Conservation (phyloP, 53 echinoderm and acorn worm species). For the Hippasteria phrygiana region DNA sequence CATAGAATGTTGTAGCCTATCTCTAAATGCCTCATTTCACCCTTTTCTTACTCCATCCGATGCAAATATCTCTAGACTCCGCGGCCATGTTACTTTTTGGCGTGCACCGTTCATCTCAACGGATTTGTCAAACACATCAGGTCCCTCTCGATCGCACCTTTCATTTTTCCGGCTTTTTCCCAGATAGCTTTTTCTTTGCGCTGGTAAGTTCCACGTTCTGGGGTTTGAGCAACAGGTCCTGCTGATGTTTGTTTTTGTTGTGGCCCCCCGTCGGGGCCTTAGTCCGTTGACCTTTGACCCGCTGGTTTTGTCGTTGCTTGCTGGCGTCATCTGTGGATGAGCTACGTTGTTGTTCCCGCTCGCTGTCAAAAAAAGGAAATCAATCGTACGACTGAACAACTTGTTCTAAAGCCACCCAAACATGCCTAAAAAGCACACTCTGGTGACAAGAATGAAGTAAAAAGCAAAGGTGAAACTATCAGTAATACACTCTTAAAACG, state of each 20-base stretch:
- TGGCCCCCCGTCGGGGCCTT: conserved; percentile 26
- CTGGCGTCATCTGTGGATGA: neutral
- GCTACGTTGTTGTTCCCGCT: neutral
- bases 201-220: conserved; percentile 31
- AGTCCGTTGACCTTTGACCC: conserved; percentile 45
- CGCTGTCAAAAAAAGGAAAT: neutral
- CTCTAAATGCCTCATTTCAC: too few relatives aligned
- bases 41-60: too few relatives aligned
- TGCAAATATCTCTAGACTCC: too few relatives aligned
- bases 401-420: neutral
- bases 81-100: too few relatives aligned
- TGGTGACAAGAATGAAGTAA: too few relatives aligned
- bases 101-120: too few relatives aligned
- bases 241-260: conserved; percentile 24
- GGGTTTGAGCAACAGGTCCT: conserved; percentile 48
- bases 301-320: conserved; percentile 10
- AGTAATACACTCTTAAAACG: too few relatives aligned
- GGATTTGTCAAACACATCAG: too few relatives aligned
- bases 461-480: too few relatives aligned
- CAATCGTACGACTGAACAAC: neutral
- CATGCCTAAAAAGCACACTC: too few relatives aligned
- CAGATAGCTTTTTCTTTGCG: conserved; percentile 28
- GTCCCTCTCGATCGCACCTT: too few relatives aligned
- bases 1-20: too few relatives aligned
- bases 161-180: conserved; percentile 43